Conservation (phyloP, 2,888 invertebrate species). For the Drosophila sordidapex region DNA sequence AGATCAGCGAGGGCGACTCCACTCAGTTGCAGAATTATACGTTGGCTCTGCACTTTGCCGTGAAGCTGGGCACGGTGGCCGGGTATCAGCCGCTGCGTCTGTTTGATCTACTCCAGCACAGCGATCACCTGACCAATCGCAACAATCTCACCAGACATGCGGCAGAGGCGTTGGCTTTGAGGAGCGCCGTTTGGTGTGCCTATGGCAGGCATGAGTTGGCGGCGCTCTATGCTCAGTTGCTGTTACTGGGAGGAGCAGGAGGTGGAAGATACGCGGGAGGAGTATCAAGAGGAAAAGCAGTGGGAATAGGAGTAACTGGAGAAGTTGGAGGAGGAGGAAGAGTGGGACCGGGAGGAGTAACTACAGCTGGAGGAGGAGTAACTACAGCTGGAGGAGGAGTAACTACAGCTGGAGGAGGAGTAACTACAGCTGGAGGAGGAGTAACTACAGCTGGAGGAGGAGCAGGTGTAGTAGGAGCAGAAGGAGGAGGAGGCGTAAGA, state of each 20-base stretch:
- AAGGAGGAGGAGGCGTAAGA: neutral
- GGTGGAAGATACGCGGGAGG: slow-evolving; percentile 86
- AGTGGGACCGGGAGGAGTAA: no score
- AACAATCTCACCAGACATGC: slow-evolving; percentile 93
- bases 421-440: neutral
- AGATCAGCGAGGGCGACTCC: slow-evolving; percentile 85
- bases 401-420: neutral
- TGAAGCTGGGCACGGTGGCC: slow-evolving; percentile 89
- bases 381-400: no score
- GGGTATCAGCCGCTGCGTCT: slow-evolving; percentile 84
- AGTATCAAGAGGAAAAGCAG: neutral
- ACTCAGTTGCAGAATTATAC: slow-evolving; percentile 90
- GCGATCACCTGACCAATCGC: slow-evolving; percentile 94
- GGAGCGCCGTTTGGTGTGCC: slow-evolving; percentile 93
- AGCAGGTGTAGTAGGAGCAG: neutral
- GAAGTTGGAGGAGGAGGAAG: neutral
- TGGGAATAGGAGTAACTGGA: neutral
- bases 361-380: no score
- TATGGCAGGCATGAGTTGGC: slow-evolving; percentile 95
- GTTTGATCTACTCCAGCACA: slow-evolving; percentile 91
- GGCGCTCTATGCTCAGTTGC: slow-evolving; percentile 91
- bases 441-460: neutral
- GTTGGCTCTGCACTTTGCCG: slow-evolving; percentile 90
- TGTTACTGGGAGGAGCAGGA: slow-evolving; percentile 85
- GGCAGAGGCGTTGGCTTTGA: slow-evolving; percentile 92